phyloP scores from a whole-genome alignment of 2,888 invertebrate species.

The Cantharis lateralis region DNA sequence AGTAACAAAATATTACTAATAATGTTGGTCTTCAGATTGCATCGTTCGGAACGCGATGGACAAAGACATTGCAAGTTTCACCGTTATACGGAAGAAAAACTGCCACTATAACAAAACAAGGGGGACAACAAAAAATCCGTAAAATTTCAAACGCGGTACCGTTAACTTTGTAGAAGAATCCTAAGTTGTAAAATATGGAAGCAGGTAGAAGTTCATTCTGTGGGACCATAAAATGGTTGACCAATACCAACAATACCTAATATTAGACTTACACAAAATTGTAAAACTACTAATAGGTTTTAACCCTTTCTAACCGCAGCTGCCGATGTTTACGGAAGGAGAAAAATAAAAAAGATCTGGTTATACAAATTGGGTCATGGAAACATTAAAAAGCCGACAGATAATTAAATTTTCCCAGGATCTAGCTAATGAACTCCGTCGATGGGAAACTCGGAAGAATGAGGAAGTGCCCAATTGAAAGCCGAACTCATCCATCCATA shows the following conservation, averaged over 20 bases:
- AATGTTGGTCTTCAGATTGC: not conserved
- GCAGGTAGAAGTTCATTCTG: conserved; percentile 18
- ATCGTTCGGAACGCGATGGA: not conserved
- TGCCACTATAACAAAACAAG: not conserved
- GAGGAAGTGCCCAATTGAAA: not conserved
- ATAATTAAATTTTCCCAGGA: not conserved
- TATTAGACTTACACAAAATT: not conserved
- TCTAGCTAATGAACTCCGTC: not conserved
- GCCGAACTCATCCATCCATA: not conserved
- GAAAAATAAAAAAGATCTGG: not conserved
- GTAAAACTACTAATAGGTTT: not conserved
- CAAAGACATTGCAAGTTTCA: not conserved
- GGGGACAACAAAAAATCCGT: conserved; percentile 13
- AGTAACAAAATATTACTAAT: not conserved
- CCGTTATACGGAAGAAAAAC: conserved; percentile 15
- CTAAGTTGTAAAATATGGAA: conserved; percentile 18
- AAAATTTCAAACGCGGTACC: conserved; percentile 5
- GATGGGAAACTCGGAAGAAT: not conserved
- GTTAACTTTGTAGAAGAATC: conserved; percentile 13
- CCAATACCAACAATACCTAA: not conserved
- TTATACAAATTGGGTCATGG: not conserved
- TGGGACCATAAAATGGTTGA: conserved; percentile 1
- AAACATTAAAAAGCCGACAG: not conserved
- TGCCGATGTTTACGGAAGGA: not conserved
- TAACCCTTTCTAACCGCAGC: not conserved